Base-by-base conservation (phyloP, 2,888 invertebrate genomes). In the Leptinotarsa haldemani region DNA sequence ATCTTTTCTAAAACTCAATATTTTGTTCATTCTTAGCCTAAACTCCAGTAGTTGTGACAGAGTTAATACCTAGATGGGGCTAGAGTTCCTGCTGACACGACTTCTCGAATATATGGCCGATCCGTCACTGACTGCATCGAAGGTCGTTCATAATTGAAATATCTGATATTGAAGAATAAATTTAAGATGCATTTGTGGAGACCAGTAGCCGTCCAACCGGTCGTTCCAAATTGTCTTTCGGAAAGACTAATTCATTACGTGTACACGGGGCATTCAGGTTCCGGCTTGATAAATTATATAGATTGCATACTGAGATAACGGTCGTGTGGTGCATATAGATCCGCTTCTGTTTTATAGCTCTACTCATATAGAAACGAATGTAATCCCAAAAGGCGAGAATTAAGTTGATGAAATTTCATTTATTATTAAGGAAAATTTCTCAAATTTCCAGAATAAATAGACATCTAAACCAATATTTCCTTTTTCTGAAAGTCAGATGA, bases 191-290 rank as follows among this genome's bases (percentile, higher is more conserved):
- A 69, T 77, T 75, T 70, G 71, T 65, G 50, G 72, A 75, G 73
- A 75, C 80, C 80, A 77, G 81, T 81, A 81, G 81, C 80, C 52
- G 79, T 75, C 74, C 70, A 71, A 81, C 81, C 81, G 80, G 81
- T 81, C 79, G 78, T 76, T 71, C 73, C 71, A 73, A 79, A 79
- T 80, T 76, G 78, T 78, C 77, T 74, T 78, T 78, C 71, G 70
- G 77, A 78, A 75, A 77, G 71, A 73, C 67, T 73, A 75, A 77
- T 78, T 76, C 74, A 74, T 69, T 76, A 71, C 56, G 70, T 68
- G 71, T 15, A 70, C 47, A 72, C 65, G 66, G 67, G 25, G 61
- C 58, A 18, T 47, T 58, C 53, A 40, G 53, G 77, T 77, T 70
- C 70, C 71, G 71, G 68, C 69, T 72, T 74, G 68, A 76, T 76